Percentiles rank a stretch among this genome's conserved stretches.
These are phyloP conservation scores for Forficula auricularia DNA, from an alignment of 1,140 invertebrate genomes.

Conservation along the genomic window DNA sequence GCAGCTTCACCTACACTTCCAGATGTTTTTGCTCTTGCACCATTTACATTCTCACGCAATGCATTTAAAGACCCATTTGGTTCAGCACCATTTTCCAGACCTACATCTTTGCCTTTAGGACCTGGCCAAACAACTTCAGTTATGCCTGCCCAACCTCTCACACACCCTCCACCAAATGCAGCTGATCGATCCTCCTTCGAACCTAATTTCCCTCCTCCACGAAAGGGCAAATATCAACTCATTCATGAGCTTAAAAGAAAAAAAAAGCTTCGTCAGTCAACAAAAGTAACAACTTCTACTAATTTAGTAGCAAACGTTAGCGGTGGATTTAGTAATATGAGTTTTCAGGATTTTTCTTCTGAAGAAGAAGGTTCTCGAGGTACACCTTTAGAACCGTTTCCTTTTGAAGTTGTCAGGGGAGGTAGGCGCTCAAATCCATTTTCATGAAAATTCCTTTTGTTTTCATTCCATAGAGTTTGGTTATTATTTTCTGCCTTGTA, in stretches of 20 bases:
- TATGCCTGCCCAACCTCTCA: slow-evolving; percentile 6
- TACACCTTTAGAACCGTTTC: slow-evolving; percentile 16
- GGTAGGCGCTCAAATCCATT: too few species aligned
- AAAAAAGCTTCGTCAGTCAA: slow-evolving; percentile 9
- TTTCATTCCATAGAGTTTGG: too few species aligned
- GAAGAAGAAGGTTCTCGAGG: slow-evolving; percentile 20
- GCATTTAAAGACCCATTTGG: slow-evolving; percentile 9
- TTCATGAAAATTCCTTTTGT: too few species aligned
- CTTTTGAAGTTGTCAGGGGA: too few species aligned
- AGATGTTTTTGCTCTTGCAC: too few species aligned
- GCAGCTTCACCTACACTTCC: slow-evolving; percentile 18
- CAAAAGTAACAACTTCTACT: too few species aligned
- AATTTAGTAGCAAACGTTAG: slow-evolving; percentile 17
- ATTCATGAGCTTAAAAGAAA: slow-evolving; percentile 13
- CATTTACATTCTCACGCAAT: slow-evolving; percentile 14
- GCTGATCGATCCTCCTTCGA: slow-evolving; percentile 8
- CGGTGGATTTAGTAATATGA: too few species aligned
- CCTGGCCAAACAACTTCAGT: too few species aligned
- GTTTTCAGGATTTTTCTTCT: too few species aligned
- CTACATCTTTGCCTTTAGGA: too few species aligned
- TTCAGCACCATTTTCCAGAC: neutral
- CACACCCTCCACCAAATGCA: neutral
- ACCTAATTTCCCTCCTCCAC: slow-evolving; percentile 14
- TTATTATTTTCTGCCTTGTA: too few species aligned
- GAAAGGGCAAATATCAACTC: slow-evolving; percentile 5